Conservation (phyloP, 1,140 invertebrate species). For the Rhyzopertha dominica region DNA sequence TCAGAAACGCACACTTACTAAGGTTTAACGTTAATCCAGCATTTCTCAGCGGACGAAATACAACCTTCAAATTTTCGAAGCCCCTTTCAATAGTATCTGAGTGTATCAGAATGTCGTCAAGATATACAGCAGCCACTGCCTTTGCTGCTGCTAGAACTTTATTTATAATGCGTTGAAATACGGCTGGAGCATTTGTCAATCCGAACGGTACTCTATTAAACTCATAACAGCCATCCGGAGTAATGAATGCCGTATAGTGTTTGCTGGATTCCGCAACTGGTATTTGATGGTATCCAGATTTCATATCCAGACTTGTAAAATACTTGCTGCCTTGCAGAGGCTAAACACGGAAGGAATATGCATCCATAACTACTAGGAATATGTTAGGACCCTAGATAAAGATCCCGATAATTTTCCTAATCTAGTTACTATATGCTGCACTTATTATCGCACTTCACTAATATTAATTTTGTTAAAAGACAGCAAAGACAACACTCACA, state of each 20-base stretch:
- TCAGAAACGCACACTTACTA: constrained; percentile 36
- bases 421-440: no score
- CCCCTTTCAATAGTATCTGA: constrained; percentile 21
- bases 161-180: constrained; percentile 46
- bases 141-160: constrained; percentile 31
- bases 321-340: constrained; percentile 23
- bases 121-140: constrained; percentile 9
- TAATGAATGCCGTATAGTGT: constrained; percentile 31
- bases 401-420: no score
- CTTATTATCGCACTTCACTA: no score
- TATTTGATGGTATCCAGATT: constrained; percentile 28
- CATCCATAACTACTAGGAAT: no score
- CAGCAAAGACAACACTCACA: no score
- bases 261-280: constrained; percentile 35
- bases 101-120: constrained; percentile 28
- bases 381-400: no score
- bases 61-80: constrained; percentile 20
- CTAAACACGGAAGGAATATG: no score
- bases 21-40: constrained; percentile 36
- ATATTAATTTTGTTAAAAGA: no score
- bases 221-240: constrained; percentile 43
- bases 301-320: constrained; percentile 34
- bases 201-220: constrained; percentile 47
- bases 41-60: constrained; percentile 18
- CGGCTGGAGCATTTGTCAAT: constrained; percentile 43